Evolutionary conservation across 2,113 vertebrate species (phyloP).

Genomic region (Otus sunia): DNA sequence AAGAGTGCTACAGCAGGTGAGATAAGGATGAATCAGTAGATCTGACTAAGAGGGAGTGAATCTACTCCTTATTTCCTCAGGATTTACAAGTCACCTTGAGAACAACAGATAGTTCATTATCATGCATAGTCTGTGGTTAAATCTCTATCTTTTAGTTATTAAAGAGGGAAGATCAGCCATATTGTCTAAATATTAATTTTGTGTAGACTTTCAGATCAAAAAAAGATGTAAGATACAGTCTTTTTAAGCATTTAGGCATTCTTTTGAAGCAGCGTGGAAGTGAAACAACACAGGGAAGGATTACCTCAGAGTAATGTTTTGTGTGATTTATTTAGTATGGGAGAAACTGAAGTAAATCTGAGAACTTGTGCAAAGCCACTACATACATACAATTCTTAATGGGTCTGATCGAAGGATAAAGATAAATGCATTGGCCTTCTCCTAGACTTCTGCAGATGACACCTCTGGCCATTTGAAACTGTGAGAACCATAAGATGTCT

Average conservation of each 20-base stretch:
- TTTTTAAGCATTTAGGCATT: neutral
- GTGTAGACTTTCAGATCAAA: neutral
- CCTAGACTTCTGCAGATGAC: neutral
- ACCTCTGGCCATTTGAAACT: neutral
- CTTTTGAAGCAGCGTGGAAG: neutral
- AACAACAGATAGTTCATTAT: neutral
- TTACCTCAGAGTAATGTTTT: neutral
- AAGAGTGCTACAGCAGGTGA: neutral
- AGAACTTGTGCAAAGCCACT: neutral
- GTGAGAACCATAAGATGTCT: neutral
- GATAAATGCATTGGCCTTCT: neutral
- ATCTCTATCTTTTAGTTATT: neutral
- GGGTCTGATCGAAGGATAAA: neutral
- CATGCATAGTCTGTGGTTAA: no score
- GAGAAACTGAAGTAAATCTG: neutral
- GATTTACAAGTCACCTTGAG: neutral
- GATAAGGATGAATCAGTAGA: neutral
- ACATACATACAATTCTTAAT: fast-evolving
- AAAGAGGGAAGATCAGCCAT: neutral
- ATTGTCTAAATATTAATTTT: neutral
- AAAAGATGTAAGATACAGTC: neutral
- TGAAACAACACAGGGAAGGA: neutral
- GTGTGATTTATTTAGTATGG: neutral
- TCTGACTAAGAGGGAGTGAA: neutral
- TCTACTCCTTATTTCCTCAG: neutral